Evolutionary conservation across 2,888 invertebrate genomes (phyloP).

Genomic region (Cepaea hortensis): DNA sequence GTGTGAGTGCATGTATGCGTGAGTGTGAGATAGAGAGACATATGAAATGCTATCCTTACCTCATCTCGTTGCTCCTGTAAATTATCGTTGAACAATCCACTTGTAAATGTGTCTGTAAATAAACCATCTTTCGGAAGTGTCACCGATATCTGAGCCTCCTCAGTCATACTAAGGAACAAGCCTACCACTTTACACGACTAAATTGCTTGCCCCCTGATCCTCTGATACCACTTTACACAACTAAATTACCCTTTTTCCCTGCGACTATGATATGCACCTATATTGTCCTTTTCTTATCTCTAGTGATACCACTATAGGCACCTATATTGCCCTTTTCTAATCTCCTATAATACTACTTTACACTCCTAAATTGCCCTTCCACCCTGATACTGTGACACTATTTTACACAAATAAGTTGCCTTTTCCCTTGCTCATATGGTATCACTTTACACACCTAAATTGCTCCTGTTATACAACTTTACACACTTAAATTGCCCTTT

Average conservation of each 20-base stretch:
- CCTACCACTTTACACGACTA: not conserved
- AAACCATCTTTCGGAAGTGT: not conserved
- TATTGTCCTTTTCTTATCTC: too few species aligned
- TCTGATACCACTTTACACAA: not conserved
- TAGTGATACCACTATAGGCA: too few species aligned
- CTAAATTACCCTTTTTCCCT: not conserved
- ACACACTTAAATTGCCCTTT: too few species aligned
- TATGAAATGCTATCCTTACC: conserved; percentile 15
- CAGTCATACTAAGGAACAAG: not conserved
- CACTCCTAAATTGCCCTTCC: not conserved
- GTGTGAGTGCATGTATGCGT: too few species aligned
- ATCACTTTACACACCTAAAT: too few species aligned
- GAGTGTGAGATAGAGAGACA: too few species aligned
- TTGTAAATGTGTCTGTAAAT: conserved; percentile 1
- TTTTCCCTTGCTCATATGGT: too few species aligned
- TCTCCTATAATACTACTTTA: not conserved
- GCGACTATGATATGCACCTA: too few species aligned
- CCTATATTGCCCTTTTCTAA: too few species aligned
- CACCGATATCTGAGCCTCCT: not conserved
- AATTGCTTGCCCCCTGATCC: not conserved
- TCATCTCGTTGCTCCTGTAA: conserved; percentile 54
- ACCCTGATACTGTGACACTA: not conserved
- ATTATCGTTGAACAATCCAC: conserved; percentile 37
- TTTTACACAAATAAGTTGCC: too few species aligned
- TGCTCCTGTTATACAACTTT: too few species aligned